Evolutionary conservation across 2,797 vertebrate species (phyloP).

Genomic region (Diplodus puntazzo): DNA sequence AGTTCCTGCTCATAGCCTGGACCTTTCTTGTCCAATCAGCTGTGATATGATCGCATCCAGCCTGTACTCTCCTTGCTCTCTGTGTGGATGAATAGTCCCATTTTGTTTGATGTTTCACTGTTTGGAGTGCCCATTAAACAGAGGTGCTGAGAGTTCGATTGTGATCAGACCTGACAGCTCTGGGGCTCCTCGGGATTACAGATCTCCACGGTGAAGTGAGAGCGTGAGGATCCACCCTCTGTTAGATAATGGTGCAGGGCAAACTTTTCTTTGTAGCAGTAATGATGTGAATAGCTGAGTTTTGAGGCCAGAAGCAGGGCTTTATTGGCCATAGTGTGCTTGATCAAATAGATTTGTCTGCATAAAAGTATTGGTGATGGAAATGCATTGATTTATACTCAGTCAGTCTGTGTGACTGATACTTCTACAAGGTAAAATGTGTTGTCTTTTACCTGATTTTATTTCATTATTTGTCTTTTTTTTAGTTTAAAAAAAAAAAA

Average conservation of each 20-base stretch:
- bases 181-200: slow-evolving; percentile 30
- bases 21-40: slow-evolving; percentile 34
- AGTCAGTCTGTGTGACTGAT: background rate
- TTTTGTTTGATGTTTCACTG: slow-evolving; percentile 30
- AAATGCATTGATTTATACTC: background rate
- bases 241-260: background rate
- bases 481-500: too few species aligned
- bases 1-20: slow-evolving; percentile 23
- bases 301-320: background rate
- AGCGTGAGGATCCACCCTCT: slow-evolving; percentile 14
- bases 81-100: slow-evolving; percentile 15
- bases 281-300: background rate
- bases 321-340: background rate
- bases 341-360: background rate
- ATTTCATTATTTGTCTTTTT: too few species aligned
- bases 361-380: background rate
- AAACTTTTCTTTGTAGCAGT: background rate
- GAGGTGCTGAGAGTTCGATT: slow-evolving; percentile 22
- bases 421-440: too few species aligned
- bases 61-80: slow-evolving; percentile 2
- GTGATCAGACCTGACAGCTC: slow-evolving; percentile 57
- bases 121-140: slow-evolving; percentile 36
- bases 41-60: slow-evolving; percentile 25
- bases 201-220: slow-evolving; percentile 9
- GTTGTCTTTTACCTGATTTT: too few species aligned